These are phyloP conservation scores for Choloepus didactylus DNA, from an alignment of 2,797 vertebrate genomes.

Conservation along the genomic window DNA sequence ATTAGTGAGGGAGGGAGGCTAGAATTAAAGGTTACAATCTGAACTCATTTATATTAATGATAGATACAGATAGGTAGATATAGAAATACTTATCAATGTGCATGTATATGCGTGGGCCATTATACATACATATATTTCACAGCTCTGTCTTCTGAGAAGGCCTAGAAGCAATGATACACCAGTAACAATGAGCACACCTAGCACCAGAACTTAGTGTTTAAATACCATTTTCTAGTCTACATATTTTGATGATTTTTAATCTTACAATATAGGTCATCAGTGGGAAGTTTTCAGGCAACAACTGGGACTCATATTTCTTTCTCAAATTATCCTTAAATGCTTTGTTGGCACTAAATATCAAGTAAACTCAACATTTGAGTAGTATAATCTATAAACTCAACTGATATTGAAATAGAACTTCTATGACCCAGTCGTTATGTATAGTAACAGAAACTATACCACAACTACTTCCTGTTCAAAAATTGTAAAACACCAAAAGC, in stretches of 20 bases:
- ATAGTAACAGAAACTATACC: not conserved
- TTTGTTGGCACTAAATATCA: not conserved
- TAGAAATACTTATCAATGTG: not conserved
- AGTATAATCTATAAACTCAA: not conserved
- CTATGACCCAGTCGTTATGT: not conserved
- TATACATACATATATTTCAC: not conserved
- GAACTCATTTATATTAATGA: not conserved
- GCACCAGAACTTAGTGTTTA: not conserved
- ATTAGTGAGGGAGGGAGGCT: not conserved
- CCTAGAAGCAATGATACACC: not conserved
- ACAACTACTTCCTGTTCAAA: not conserved
- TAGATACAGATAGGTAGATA: not conserved
- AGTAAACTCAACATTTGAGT: not conserved
- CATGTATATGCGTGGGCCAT: not conserved
- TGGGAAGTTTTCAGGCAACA: not conserved
- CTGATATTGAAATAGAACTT: not conserved
- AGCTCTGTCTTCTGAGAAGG: not conserved
- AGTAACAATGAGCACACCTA: not conserved
- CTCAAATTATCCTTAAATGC: not conserved
- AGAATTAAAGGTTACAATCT: not conserved
- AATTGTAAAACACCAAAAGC: not conserved
- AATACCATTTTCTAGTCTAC: not conserved
- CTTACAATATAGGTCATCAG: not conserved
- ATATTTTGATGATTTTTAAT: slow-evolving; percentile 23
- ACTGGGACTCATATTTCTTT: not conserved